These are phyloP conservation scores for Protobothrops mucrosquamatus DNA, from an alignment of 2,113 vertebrate species.

Conservation along the genomic window DNA sequence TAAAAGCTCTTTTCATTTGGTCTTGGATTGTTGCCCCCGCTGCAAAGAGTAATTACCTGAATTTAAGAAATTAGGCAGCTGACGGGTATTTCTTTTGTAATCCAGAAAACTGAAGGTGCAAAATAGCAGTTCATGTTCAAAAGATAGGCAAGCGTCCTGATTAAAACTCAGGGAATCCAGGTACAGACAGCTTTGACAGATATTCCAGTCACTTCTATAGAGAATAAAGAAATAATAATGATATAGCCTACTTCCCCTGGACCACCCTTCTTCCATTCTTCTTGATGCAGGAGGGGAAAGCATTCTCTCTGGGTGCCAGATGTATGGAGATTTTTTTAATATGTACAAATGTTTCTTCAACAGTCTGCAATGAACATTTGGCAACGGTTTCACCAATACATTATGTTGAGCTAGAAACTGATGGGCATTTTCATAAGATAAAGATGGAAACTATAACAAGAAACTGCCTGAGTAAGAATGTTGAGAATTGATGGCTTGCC, in stretches of 20 bases:
- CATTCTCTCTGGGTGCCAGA: neutral
- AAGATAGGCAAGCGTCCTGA: neutral
- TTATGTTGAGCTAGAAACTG: neutral
- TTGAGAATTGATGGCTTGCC: neutral
- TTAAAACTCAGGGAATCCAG: neutral
- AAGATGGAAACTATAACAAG: neutral
- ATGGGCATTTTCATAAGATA: neutral
- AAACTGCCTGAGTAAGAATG: neutral
- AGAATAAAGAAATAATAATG: neutral
- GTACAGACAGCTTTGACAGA: neutral
- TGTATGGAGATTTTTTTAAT: neutral
- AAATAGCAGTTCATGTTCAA: neutral
- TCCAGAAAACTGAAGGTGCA: neutral
- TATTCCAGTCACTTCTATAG: neutral
- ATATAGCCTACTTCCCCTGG: neutral
- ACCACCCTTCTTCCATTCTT: neutral
- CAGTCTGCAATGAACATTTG: neutral
- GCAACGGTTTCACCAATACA: neutral
- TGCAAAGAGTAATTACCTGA: conserved; percentile 7
- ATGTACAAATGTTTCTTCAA: neutral
- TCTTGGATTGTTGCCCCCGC: neutral
- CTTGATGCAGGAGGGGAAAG: neutral
- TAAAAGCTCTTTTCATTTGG: conserved; percentile 20
- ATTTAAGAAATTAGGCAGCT: conserved; percentile 16
- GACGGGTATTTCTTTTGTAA: neutral